These are phyloP conservation scores for Brachypterus glaber DNA, from an alignment of 2,888 invertebrate species.

Conservation along the genomic window DNA sequence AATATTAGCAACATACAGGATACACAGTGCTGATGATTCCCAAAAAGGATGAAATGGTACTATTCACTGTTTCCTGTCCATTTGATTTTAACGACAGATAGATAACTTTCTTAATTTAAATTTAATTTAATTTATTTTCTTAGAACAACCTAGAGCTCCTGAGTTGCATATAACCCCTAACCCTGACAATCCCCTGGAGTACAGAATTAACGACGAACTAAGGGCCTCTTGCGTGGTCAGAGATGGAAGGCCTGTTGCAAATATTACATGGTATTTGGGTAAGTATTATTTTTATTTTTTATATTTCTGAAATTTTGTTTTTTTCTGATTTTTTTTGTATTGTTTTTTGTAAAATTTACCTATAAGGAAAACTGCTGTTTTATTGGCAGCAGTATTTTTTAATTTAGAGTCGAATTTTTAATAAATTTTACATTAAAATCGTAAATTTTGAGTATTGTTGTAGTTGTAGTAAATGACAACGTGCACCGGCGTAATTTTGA, in stretches of 20 bases:
- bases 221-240: constrained; percentile 57
- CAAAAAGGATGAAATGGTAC: no score
- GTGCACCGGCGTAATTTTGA: no score
- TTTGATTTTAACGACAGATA: no score
- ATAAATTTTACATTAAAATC: no score
- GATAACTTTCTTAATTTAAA: neutral
- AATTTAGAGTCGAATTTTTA: no score
- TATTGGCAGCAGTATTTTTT: no score
- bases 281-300: constrained; percentile 20
- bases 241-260: constrained; percentile 65
- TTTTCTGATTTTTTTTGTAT: neutral
- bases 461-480: no score
- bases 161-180: constrained; percentile 41
- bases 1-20: no score
- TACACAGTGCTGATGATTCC: no score
- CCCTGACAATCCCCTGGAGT: constrained; percentile 38
- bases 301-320: neutral
- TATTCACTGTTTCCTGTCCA: no score
- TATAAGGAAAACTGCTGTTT: neutral
- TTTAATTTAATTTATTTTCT: constrained; percentile 23
- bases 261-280: constrained; percentile 65
- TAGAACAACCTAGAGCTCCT: constrained; percentile 43
- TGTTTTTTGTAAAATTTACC: neutral
- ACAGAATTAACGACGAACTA: constrained; percentile 53
- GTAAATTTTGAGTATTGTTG: no score